These are phyloP conservation scores for Pedicia rivosa DNA, from an alignment of 2,888 invertebrate genomes.

Conservation along the genomic window DNA sequence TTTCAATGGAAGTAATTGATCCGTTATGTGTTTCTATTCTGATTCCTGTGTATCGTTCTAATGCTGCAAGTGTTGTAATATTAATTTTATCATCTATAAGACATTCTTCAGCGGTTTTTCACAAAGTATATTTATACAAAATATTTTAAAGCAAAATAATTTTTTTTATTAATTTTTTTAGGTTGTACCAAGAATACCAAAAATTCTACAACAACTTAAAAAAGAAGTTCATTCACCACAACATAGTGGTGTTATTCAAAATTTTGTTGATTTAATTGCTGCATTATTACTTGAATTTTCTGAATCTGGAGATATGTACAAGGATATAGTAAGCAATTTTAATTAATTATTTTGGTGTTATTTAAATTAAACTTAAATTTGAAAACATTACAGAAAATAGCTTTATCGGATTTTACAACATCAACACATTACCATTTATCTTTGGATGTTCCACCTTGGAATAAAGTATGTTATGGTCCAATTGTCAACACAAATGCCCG, in stretches of 20 bases:
- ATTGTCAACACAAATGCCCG: constrained; percentile 19
- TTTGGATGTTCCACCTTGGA: constrained; percentile 27
- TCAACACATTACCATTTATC: constrained; percentile 29
- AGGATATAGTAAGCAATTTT: constrained; percentile 31
- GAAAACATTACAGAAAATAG: constrained; percentile 20
- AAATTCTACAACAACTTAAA: constrained; percentile 36
- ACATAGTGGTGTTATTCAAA: constrained; percentile 38
- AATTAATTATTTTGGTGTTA: neutral
- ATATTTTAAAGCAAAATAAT: neutral
- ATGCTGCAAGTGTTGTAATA: constrained; percentile 43
- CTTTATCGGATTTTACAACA: constrained; percentile 32
- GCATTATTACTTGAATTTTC: constrained; percentile 37
- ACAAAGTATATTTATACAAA: constrained; percentile 31
- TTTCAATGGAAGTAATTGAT: constrained; percentile 43
- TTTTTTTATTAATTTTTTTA: constrained; percentile 14
- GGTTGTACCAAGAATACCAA: constrained; percentile 34
- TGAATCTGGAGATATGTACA: constrained; percentile 31
- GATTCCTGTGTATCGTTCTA: constrained; percentile 36
- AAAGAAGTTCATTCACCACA: constrained; percentile 36
- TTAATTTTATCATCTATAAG: constrained; percentile 45
- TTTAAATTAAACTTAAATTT: constrained; percentile 4
- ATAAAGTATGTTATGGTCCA: constrained; percentile 17
- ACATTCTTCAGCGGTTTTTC: constrained; percentile 41
- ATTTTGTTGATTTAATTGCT: constrained; percentile 41
- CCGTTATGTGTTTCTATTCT: constrained; percentile 38